Percentiles rank a stretch among this genome's conserved stretches.
phyloP scores from a whole-genome alignment of 2,113 vertebrate genomes.

The Mesitornis unicolor region DNA sequence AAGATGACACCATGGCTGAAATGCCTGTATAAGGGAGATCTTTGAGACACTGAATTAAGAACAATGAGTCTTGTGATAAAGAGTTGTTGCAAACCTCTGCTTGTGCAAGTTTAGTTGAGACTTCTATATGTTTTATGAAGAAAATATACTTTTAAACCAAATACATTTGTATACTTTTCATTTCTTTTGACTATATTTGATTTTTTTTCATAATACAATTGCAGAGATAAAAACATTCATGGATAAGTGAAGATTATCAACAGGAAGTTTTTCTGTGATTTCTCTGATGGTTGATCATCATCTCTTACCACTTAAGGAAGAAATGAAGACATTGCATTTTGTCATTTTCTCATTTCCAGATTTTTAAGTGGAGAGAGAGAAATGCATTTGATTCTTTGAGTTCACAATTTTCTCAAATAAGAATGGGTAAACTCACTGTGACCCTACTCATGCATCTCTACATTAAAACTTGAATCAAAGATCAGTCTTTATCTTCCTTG shows the following conservation, averaged over 20 bases:
- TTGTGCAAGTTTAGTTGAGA: neutral
- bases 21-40: neutral
- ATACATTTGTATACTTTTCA: neutral
- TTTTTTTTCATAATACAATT: neutral
- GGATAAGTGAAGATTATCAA: neutral
- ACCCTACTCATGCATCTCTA: neutral
- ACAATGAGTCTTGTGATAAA: neutral
- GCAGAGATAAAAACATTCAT: neutral
- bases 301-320: neutral
- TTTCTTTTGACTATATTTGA: neutral
- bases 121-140: neutral
- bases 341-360: neutral
- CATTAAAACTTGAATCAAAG: neutral
- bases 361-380: neutral
- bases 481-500: neutral
- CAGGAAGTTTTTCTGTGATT: neutral
- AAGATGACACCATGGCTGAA: neutral
- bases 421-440: neutral
- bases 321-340: neutral
- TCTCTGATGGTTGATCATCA: neutral
- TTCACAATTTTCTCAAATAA: neutral
- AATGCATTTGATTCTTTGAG: neutral
- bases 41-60: neutral
- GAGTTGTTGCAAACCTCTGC: neutral
- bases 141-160: neutral